Conservation (phyloP, 2,113 vertebrate genomes). For the Epinephelus lanceolatus region DNA sequence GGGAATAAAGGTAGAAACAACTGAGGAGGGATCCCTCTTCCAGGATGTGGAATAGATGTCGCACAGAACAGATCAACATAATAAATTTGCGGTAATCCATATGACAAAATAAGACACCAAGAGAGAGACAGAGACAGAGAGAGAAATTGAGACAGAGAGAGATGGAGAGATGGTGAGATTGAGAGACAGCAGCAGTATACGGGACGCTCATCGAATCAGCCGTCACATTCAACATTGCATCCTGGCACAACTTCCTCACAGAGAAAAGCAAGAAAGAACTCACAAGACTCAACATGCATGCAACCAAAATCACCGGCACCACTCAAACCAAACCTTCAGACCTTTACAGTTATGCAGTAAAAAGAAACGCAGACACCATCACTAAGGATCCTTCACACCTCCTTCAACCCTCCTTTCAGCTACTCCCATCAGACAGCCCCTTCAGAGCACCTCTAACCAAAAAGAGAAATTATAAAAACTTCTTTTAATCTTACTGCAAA, state of each 20-base stretch:
- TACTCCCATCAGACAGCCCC: background rate
- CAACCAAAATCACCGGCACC: background rate
- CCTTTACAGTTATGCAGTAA: background rate
- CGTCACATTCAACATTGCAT: background rate
- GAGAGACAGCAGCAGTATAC: background rate
- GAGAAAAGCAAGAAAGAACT: background rate
- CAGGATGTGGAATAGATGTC: no score
- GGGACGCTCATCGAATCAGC: background rate
- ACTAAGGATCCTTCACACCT: background rate
- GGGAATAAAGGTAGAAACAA: no score
- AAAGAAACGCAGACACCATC: constrained; percentile 1
- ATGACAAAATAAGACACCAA: no score
- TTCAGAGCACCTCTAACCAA: background rate
- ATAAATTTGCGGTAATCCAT: no score
- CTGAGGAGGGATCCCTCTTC: no score
- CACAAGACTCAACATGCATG: background rate
- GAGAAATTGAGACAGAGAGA: no score
- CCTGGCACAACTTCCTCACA: background rate
- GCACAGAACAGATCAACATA: no score
- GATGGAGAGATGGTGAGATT: no score
- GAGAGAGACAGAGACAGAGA: no score
- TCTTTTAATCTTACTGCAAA: constrained; percentile 1
- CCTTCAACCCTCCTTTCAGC: background rate
- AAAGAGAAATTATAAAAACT: background rate
- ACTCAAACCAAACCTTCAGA: background rate